Conservation (phyloP, 2,797 vertebrate species). For the Xyrichtys novacula region DNA sequence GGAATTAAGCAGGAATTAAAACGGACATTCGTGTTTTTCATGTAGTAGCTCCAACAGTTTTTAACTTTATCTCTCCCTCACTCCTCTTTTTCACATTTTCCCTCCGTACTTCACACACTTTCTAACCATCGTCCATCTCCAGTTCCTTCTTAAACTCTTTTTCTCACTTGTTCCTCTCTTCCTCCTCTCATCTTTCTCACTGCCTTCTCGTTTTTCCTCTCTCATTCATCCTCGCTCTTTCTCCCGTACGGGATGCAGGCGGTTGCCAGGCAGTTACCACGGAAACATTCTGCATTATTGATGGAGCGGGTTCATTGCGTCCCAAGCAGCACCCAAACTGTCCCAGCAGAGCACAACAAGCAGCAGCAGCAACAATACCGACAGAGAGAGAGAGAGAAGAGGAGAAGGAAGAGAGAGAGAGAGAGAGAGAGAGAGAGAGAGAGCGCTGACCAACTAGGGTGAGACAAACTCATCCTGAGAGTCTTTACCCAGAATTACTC, state of each 20-base stretch:
- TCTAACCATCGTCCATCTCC: neutral
- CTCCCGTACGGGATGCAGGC: conserved; percentile 49
- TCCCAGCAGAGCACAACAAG: conserved; percentile 66
- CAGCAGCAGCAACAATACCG: conserved; percentile 26
- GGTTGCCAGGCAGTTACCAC: conserved; percentile 83
- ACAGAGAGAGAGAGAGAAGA: conserved; percentile 20
- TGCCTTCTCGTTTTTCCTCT: conserved; percentile 7
- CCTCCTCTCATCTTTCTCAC: conserved; percentile 26
- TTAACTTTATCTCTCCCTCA: no score
- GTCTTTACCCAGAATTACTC: neutral
- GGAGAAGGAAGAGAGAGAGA: conserved; percentile 17
- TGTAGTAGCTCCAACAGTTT: no score
- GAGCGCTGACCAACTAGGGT: neutral
- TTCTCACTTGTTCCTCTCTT: conserved; percentile 34
- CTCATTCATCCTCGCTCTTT: conserved; percentile 5
- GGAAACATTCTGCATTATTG: conserved; percentile 85
- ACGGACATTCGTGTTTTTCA: no score
- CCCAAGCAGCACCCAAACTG: conserved; percentile 72
- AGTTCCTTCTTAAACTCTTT: no score
- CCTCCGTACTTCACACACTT: neutral
- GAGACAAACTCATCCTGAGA: neutral
- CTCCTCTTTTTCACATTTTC: no score
- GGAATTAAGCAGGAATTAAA: no score
- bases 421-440: conserved; percentile 4
- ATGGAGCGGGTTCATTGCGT: conserved; percentile 65